Conservation (phyloP, 2,113 vertebrate genomes). For the Motacilla tschutschensis region DNA sequence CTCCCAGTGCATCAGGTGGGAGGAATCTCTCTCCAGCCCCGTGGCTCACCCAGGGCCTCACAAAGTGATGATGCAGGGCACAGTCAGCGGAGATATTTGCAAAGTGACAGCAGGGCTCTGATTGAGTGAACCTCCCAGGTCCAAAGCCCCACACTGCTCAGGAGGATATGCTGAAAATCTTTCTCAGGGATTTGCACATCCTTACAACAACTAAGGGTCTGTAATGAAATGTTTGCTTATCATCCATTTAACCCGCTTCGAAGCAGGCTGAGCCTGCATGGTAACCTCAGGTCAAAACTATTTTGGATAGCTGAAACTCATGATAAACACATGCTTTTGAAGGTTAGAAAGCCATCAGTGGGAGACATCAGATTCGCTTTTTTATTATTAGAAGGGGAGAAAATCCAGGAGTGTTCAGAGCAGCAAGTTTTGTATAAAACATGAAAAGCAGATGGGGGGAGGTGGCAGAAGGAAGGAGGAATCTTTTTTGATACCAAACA, state of each 20-base stretch:
- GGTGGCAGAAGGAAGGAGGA: constrained; percentile 54
- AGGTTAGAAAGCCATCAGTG: constrained; percentile 68
- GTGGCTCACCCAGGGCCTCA: background rate
- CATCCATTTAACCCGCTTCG: constrained; percentile 60
- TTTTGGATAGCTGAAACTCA: constrained; percentile 70
- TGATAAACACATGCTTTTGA: constrained; percentile 75
- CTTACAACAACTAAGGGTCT: constrained; percentile 44
- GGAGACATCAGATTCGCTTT: constrained; percentile 67
- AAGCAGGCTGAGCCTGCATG: constrained; percentile 66
- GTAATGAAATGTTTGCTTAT: constrained; percentile 77
- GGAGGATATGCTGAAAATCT: constrained; percentile 70
- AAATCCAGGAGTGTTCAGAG: constrained; percentile 51
- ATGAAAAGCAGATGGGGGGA: constrained; percentile 61
- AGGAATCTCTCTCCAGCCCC: background rate
- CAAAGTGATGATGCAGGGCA: constrained; percentile 33
- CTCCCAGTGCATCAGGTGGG: background rate
- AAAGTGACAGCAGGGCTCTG: constrained; percentile 46
- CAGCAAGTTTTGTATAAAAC: constrained; percentile 51
- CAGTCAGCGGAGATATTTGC: constrained; percentile 37
- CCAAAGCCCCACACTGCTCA: background rate
- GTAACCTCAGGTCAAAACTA: constrained; percentile 80
- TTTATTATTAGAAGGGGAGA: constrained; percentile 63
- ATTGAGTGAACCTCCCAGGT: constrained; percentile 58
- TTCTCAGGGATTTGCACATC: constrained; percentile 67
- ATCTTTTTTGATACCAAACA: constrained; percentile 50